A percentile compares a stretch with the other conserved stretches of the same genome.
phyloP scores from a whole-genome alignment of 1,140 invertebrate genomes.

The Neuroterus valhalla region DNA sequence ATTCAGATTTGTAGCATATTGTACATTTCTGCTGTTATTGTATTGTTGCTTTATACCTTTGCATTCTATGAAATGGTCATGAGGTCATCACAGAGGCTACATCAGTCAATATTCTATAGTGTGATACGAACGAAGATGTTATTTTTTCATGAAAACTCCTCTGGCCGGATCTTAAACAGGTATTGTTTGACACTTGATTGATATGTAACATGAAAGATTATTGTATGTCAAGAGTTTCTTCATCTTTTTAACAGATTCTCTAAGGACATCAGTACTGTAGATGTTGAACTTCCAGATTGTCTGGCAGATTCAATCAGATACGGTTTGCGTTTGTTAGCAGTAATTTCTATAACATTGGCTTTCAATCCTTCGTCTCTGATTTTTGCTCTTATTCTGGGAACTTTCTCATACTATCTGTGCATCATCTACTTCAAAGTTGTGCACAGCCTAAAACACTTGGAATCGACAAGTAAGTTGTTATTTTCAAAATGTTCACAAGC shows the following conservation, averaged over 20 bases:
- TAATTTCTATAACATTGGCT: conserved; percentile 83
- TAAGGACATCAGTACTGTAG: conserved; percentile 89
- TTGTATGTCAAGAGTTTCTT: conserved; percentile 58
- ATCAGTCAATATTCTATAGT: not conserved
- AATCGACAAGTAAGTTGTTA: conserved; percentile 86
- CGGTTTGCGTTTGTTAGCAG: conserved; percentile 83
- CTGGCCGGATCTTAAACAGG: not conserved
- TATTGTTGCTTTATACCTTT: not conserved
- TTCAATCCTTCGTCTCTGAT: conserved; percentile 86
- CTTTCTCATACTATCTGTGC: conserved; percentile 82
- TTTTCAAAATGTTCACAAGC: conserved; percentile 75
- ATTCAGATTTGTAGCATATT: not conserved
- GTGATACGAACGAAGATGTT: not conserved
- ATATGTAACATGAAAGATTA: not conserved
- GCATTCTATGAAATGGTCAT: not conserved
- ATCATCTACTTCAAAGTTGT: conserved; percentile 87
- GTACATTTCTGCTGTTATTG: not conserved
- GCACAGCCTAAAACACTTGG: conserved; percentile 89
- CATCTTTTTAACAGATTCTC: conserved; percentile 76
- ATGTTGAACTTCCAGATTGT: conserved; percentile 86
- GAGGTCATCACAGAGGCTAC: not conserved
- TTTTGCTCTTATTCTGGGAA: conserved; percentile 81
- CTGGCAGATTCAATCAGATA: conserved; percentile 85
- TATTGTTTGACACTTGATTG: not conserved
- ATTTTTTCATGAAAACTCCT: not conserved